Evolutionary conservation across 2,113 vertebrate genomes (phyloP).

Genomic region (Calyptommatus sinebrachiatus): DNA sequence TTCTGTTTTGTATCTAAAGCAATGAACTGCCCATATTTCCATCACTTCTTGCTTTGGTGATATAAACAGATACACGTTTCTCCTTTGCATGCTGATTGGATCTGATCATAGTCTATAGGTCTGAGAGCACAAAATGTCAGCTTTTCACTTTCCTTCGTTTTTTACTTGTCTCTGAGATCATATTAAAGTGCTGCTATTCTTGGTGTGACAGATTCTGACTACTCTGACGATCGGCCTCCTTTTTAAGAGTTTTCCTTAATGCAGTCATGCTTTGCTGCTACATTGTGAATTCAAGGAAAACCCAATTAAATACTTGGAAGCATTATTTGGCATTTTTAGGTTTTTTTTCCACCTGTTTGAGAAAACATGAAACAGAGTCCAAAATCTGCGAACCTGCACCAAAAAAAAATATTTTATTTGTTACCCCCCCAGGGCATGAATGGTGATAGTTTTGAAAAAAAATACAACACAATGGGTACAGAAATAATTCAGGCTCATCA

Average conservation of each 20-base stretch:
- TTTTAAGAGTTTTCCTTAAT: constrained; percentile 12
- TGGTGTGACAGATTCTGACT: neutral
- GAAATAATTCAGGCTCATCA: constrained; percentile 86
- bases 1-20: neutral
- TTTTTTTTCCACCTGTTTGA: too few relatives aligned
- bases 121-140: neutral
- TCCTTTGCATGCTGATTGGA: neutral
- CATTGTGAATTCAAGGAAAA: neutral
- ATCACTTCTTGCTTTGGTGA: too few relatives aligned
- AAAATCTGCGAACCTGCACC: neutral
- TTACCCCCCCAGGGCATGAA: constrained; percentile 83
- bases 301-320: neutral
- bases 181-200: neutral
- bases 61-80: neutral
- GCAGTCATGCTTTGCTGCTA: neutral
- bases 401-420: constrained; percentile 15
- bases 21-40: too few relatives aligned
- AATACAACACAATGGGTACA: constrained; percentile 89
- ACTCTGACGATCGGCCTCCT: neutral
- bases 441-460: constrained; percentile 87
- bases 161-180: neutral
- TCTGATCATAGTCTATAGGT: neutral
- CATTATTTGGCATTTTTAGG: neutral
- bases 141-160: neutral
- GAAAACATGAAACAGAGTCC: too few relatives aligned